A percentile compares a stretch with the other conserved stretches of the same genome.
Conservation (phyloP, 2,888 invertebrate genomes). For the Erpobdella octoculata region DNA sequence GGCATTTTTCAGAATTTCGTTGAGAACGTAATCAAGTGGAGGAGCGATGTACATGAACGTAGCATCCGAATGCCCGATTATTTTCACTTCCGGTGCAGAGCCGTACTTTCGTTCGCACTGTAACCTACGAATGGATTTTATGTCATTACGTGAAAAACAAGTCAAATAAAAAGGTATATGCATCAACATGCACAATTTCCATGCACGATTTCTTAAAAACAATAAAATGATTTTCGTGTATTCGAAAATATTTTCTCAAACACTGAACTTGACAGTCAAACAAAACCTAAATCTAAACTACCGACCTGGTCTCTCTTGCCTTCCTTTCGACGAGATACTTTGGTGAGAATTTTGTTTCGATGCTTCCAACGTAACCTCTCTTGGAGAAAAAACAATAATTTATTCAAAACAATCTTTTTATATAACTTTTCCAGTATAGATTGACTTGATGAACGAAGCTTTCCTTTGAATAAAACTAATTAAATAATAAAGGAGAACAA, state of each 20-base stretch:
- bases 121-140: conserved; percentile 41
- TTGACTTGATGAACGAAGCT: no score
- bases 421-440: no score
- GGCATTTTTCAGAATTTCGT: conserved; percentile 57
- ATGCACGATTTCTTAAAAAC: no score
- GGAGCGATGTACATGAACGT: conserved; percentile 56
- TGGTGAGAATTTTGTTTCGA: conserved; percentile 55
- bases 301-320: conserved; percentile 54
- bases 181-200: no score
- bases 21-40: conserved; percentile 57
- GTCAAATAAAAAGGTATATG: no score
- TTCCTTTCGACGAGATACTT: conserved; percentile 56
- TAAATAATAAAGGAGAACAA: background rate
- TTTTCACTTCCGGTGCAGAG: conserved; percentile 52
- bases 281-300: background rate
- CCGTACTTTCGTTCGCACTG: conserved; percentile 56
- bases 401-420: no score
- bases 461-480: background rate
- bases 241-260: no score
- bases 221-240: no score
- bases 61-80: conserved; percentile 55
- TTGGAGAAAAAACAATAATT: no score
- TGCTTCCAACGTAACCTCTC: conserved; percentile 57
- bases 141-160: no score
- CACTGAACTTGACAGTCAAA: background rate